Base-by-base conservation (phyloP, 2,888 invertebrate genomes). In the Euclidia mi region DNA sequence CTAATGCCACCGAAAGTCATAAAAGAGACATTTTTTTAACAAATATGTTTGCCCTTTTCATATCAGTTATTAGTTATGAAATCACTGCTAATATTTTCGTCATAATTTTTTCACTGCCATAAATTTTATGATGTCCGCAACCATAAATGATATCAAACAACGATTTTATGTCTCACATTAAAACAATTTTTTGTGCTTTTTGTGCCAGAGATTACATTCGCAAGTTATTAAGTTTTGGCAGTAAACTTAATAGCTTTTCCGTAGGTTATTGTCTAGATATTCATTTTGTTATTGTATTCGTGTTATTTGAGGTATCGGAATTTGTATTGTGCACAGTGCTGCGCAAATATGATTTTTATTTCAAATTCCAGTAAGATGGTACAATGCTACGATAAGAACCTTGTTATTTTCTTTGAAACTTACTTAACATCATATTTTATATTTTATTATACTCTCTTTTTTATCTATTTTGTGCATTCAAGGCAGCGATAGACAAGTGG, bases 41-140 rank as follows among this genome's bases (percentile, higher is more conserved):
- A 25, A 25, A 25, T 25, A 25, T 25, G 20, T 25, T 25, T 9
- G n/a, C 2, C 17, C 10, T 17, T 37, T 37, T 34, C 14, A 34
- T 6, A 14, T 34, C 34, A 15, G 14, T 14, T 38, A 18, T 17
- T 11, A 11, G 11, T 20, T 40, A 40, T 12, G 20, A 25, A 11
- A 44, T 18, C 32, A 44, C 37, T 34, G 28, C 45, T 42, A 47
- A 69, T 52, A 61, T 53, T 59, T 46, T 35, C 3, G 35, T 44
- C 47, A 57, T 59, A 55, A 65, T 64, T 6, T 66, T 65, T 62
- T 58, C 56, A 55, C n/a, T 43, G 53, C 38, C 42, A 61, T 79
- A 71, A 76, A 71, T 7, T 78, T 71, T 70, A 78, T 66, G 43
- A 43, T 37, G 35, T 56, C 56, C 60, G 56, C 65, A 65, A 70